Base-by-base conservation (phyloP, 1,140 invertebrate species). In the Caenorhabditis latens region DNA sequence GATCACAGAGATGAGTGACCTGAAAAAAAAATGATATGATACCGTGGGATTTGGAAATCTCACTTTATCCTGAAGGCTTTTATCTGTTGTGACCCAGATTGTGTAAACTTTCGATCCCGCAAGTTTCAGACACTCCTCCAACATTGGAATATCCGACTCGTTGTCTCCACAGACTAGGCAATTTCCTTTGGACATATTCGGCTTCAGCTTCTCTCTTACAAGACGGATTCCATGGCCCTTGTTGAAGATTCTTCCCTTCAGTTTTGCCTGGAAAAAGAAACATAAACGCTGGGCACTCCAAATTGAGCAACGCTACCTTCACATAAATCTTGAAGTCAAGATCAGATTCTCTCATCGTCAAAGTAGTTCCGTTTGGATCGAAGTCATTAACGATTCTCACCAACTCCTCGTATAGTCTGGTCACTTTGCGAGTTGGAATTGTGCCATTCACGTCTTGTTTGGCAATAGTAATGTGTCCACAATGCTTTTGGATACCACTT, bases 121-220 rank as follows among this genome's bases (percentile, higher is more conserved):
- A 0, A 85, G 57, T 14, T 87, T 84, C 43, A 92, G 83, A 67
- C 91, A 92, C 32, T 88, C 90, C 63, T 89, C 87, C 32, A 92
- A 79, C 92, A 92, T 93, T n/a, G 92, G 91, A 21, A 92, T 57
- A 71, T 92, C 91, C 42, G 92, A 92, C n/a, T 86, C 86, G 40
- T 88, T 91, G 58, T 93, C 91, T 32, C 91, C 91, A 84, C 91
- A 93, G 19, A 92, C 90, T 50, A 92, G 84, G 83, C 92, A 90
- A 21, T 85, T 90, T 61, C 92, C 91, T 75, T 46, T 46, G 13
- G 67, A 85, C 48, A 61, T 24, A 0, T 82, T 79, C 0, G 43
- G 32, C 19, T 84, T 61, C 88, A 90, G 89, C 21, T 84, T 67
- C 50, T 84, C 58, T 53, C 79, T 83, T 6, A 87, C 55, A 6